Evolutionary conservation across 2,888 invertebrate species (phyloP).

Genomic region (Pyralis farinalis): DNA sequence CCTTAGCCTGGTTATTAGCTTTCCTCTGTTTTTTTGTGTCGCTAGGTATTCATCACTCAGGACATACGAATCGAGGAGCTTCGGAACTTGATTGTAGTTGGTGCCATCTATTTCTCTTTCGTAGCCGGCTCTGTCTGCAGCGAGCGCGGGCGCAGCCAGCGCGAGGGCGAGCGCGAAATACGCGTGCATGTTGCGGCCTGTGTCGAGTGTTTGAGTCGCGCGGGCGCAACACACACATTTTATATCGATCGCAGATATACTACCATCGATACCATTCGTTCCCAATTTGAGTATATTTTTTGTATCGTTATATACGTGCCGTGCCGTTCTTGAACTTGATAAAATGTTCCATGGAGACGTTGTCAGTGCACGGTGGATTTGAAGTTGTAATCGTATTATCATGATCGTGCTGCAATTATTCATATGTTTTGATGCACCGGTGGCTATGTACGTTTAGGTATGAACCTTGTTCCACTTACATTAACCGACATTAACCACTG

Average conservation of each 20-base stretch:
- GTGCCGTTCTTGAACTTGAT: slow-evolving; percentile 65
- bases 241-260: too few relatives aligned
- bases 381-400: too few relatives aligned
- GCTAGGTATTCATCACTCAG: slow-evolving; percentile 53
- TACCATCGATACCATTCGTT: slow-evolving; percentile 70
- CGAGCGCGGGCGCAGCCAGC: slow-evolving; percentile 47
- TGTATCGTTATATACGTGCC: slow-evolving; percentile 45
- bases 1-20: slow-evolving; percentile 59
- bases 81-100: slow-evolving; percentile 57
- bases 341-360: slow-evolving; percentile 40
- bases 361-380: slow-evolving; percentile 24
- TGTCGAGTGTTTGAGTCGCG: slow-evolving; percentile 71
- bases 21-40: slow-evolving; percentile 59
- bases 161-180: slow-evolving; percentile 58
- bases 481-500: slow-evolving; percentile 53
- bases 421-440: slow-evolving; percentile 54
- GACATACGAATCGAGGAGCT: slow-evolving; percentile 48
- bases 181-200: slow-evolving; percentile 74
- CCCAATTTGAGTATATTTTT: slow-evolving; percentile 68
- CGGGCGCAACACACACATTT: slow-evolving; percentile 68
- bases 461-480: slow-evolving; percentile 77
- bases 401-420: slow-evolving; percentile 40
- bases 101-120: slow-evolving; percentile 65
- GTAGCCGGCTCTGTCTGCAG: slow-evolving; percentile 58
- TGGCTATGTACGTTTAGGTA: slow-evolving; percentile 60